Evolutionary conservation across 1,140 invertebrate species (phyloP).

Genomic region (Papilio polyxenes): DNA sequence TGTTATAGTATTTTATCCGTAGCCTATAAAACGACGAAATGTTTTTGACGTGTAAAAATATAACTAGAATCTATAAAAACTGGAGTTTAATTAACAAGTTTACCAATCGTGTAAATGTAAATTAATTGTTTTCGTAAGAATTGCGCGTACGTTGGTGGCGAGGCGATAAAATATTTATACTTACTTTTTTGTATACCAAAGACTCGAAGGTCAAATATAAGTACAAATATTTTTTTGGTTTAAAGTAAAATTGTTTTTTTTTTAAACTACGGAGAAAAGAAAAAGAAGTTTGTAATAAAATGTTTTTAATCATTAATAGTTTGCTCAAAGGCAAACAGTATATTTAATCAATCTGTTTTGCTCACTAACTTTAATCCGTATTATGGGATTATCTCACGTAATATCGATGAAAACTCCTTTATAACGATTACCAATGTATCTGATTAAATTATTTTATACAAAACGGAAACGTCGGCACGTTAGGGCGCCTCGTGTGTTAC

Average conservation of each 20-base stretch:
- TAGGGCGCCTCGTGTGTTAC: background rate
- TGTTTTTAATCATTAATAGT: background rate
- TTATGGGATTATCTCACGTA: constrained; percentile 4
- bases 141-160: background rate
- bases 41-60: background rate
- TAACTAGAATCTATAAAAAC: background rate
- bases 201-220: background rate
- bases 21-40: background rate
- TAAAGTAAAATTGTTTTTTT: background rate
- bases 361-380: background rate
- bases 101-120: background rate
- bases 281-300: too few species aligned
- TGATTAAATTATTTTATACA: background rate
- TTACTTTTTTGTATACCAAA: background rate
- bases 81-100: background rate
- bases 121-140: background rate
- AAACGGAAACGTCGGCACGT: constrained; percentile 18
- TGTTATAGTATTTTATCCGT: background rate
- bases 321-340: background rate
- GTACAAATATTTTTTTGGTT: background rate
- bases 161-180: background rate
- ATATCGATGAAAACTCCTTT: background rate
- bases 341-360: background rate
- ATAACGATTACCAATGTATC: background rate
- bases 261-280: too few species aligned